A percentile compares a stretch with the other conserved stretches of the same genome.
phyloP scores from a whole-genome alignment of 2,113 vertebrate species.

The Salvelinus namaycush region DNA sequence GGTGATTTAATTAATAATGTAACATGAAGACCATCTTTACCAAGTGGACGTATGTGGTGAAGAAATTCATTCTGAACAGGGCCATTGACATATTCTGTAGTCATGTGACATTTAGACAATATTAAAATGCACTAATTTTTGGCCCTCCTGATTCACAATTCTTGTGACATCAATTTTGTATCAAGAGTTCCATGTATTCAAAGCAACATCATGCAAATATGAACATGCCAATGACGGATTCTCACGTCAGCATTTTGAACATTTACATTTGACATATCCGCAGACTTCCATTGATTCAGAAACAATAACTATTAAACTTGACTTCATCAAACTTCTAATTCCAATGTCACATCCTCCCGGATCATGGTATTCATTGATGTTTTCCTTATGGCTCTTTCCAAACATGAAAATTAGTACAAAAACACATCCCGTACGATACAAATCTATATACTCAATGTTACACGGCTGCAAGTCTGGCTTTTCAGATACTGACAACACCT shows the following conservation, averaged over 20 bases:
- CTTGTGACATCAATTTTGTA: slow-evolving; percentile 24
- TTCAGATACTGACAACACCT: background rate
- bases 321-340: slow-evolving; percentile 8
- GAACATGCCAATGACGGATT: slow-evolving; percentile 7
- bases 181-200: background rate
- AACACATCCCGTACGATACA: slow-evolving; percentile 3
- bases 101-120: background rate
- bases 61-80: slow-evolving; percentile 26
- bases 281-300: slow-evolving; percentile 17
- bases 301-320: slow-evolving; percentile 29
- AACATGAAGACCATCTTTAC: slow-evolving; percentile 27
- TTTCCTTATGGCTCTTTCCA: slow-evolving; percentile 25
- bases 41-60: slow-evolving; percentile 28
- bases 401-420: slow-evolving; percentile 33
- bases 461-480: slow-evolving; percentile 22
- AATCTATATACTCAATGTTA: slow-evolving; percentile 20
- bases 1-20: slow-evolving; percentile 51
- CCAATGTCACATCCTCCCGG: slow-evolving; percentile 7
- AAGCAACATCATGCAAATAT: background rate
- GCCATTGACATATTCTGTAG: background rate
- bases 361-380: background rate
- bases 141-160: slow-evolving; percentile 28
- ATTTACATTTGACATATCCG: background rate
- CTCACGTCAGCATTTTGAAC: slow-evolving; percentile 15
- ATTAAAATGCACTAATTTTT: background rate